phyloP scores from a whole-genome alignment of 2,888 invertebrate genomes.

The Calliphora vomitoria region DNA sequence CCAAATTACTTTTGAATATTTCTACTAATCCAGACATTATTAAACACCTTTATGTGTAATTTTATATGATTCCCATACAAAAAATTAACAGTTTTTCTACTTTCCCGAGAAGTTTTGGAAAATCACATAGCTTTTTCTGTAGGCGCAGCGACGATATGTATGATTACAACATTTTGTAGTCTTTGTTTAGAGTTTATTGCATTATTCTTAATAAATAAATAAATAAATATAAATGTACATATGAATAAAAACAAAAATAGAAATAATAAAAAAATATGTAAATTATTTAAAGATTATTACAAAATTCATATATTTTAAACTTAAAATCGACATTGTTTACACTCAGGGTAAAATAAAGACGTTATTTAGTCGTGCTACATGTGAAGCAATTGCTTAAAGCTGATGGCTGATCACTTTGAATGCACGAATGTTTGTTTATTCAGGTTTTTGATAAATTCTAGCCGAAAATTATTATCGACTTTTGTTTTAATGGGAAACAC shows the following conservation, averaged over 20 bases:
- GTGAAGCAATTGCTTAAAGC: not conserved
- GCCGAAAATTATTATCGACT: no score
- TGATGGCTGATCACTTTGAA: not conserved
- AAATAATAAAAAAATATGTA: slow-evolving; percentile 13
- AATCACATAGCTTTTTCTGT: no score
- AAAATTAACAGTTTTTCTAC: no score
- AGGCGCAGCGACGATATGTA: not conserved
- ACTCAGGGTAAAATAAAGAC: not conserved
- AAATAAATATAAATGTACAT: not conserved
- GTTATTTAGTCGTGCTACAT: not conserved
- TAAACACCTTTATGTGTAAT: no score
- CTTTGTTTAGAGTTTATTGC: slow-evolving; percentile 33
- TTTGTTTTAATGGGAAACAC: no score
- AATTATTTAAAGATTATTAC: slow-evolving; percentile 40
- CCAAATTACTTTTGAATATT: no score
- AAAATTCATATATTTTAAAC: slow-evolving; percentile 29
- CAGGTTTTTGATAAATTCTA: no score
- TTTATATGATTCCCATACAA: no score
- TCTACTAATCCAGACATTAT: no score
- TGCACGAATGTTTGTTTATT: no score
- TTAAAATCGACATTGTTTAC: slow-evolving; percentile 3
- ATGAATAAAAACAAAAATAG: not conserved
- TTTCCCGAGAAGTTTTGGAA: no score
- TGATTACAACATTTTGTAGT: slow-evolving; percentile 39
- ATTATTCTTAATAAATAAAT: slow-evolving; percentile 39